Evolutionary conservation across 2,888 invertebrate species (phyloP), one percentile per base, ranked within the genome.

Genomic region (Neoascia interrupta): DNA sequence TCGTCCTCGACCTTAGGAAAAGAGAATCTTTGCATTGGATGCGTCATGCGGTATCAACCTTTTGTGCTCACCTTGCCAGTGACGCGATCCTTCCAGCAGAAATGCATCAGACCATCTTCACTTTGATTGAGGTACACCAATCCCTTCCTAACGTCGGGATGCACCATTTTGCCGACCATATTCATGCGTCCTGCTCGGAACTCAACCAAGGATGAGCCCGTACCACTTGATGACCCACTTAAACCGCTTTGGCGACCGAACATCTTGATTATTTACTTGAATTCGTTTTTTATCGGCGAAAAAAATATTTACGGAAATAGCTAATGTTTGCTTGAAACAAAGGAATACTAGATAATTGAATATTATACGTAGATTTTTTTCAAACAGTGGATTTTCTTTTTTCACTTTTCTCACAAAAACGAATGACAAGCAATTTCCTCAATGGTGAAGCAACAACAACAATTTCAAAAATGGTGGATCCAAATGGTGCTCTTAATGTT

Each of bases 71-170:
- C 85, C 82, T 94, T 93, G 56, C 97, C 97, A 43, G 94, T 93
- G 41, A 95, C 94, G 47, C 99, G 93, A 90, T 99, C 99, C 90
- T 99, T 99, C 99, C 99, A 99, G 89, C 99, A 99, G 87, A 99
- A 98, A 90, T 99, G 99, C 95, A 99, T 98, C 66, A 99, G 89
- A 0, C 97, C 96, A 89, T 99, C 99, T 83, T 98, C 98, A 56
- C 97, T 96, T 88, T 99, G 99, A 87, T 97, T 96, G 63, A 99
- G 93, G 87, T 97, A 99, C 10, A 99, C 91, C 21, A 96, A 90
- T 3, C 99, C 99, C 90, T 99, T 99, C 84, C 98, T 93, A 83
- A 95, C 96, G 87, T 98, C 98, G 1, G 98, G 96, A 87, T 94
- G 93, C 2, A 97, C 97, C 94, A 96, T 97, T 85, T 95, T 95